A percentile compares a stretch with the other conserved stretches of the same genome.
phyloP scores from a whole-genome alignment of 1,140 invertebrate genomes.

The Prorops nasuta region DNA sequence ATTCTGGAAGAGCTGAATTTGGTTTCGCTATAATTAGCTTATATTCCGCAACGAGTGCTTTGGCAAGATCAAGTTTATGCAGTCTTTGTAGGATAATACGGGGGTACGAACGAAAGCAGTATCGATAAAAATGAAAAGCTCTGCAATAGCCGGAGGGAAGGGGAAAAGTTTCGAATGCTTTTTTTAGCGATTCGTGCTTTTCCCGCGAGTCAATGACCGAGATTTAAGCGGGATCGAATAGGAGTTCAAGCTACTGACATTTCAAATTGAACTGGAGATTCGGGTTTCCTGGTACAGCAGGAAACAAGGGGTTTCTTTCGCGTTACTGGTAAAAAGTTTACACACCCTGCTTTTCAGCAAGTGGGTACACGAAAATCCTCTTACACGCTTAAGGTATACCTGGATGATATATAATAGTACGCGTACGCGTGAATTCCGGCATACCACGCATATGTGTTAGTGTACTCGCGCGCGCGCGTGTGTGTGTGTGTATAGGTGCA shows the following conservation, averaged over 20 bases:
- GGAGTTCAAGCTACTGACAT: conserved; percentile 4
- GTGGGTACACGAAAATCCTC: conserved; percentile 30
- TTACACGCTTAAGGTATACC: conserved; percentile 19
- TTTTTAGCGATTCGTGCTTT: too few species aligned
- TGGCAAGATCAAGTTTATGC: too few species aligned
- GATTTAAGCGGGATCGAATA: conserved; percentile 12
- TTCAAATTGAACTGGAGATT: conserved; percentile 11
- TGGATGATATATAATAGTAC: conserved; percentile 12
- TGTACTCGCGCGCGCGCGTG: background rate
- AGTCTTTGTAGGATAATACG: too few species aligned
- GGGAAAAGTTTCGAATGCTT: too few species aligned
- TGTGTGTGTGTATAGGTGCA: background rate
- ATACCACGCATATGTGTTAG: background rate
- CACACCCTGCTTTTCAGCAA: conserved; percentile 23
- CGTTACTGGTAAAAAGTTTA: conserved; percentile 27
- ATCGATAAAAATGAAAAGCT: too few species aligned
- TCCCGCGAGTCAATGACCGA: too few species aligned
- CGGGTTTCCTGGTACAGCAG: conserved; percentile 5
- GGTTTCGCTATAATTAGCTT: too few species aligned
- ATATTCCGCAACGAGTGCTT: too few species aligned
- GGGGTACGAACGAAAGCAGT: too few species aligned
- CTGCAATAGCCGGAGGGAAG: too few species aligned
- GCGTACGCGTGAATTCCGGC: too few species aligned
- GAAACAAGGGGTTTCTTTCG: conserved; percentile 8
- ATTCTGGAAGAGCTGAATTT: too few species aligned